Conservation (phyloP, 1,140 invertebrate species). For the Ephestia elutella region DNA sequence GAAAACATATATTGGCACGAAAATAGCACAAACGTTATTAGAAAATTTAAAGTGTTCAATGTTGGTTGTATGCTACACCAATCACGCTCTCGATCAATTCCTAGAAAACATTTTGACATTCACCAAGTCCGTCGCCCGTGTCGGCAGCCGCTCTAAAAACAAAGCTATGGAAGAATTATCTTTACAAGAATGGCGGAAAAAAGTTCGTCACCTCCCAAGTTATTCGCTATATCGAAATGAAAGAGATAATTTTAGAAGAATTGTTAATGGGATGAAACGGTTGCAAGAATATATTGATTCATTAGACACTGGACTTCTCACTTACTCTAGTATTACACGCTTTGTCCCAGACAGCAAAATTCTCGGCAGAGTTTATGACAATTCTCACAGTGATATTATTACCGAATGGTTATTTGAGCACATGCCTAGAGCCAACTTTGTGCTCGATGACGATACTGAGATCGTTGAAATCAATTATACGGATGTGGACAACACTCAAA, state of each 20-base stretch:
- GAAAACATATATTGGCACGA: conserved; percentile 84
- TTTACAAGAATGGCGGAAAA: conserved; percentile 24
- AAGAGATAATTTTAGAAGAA: conserved; percentile 13
- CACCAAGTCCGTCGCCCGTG: conserved; percentile 78
- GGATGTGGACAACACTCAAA: conserved; percentile 24
- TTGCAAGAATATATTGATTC: conserved; percentile 28
- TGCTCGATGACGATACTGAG: conserved; percentile 4
- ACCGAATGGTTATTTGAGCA: conserved; percentile 47
- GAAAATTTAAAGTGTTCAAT: conserved; percentile 76
- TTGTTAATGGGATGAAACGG: not conserved
- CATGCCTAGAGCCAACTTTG: conserved; percentile 10
- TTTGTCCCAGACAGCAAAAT: conserved; percentile 12
- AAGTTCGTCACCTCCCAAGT: not conserved
- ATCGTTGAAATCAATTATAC: conserved; percentile 7
- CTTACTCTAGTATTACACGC: not conserved
- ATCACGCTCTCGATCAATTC: conserved; percentile 93
- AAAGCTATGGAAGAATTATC: conserved; percentile 73
- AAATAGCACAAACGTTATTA: conserved; percentile 78
- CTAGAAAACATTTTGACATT: conserved; percentile 80
- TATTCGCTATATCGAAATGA: not conserved
- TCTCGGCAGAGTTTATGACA: conserved; percentile 21
- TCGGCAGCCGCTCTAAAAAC: conserved; percentile 83
- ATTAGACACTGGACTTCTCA: conserved; percentile 11
- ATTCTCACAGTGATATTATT: conserved; percentile 28
- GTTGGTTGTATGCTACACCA: conserved; percentile 88